Percentiles rank a stretch among this genome's conserved stretches.
phyloP scores from a whole-genome alignment of 2,888 invertebrate species.

The Pocota personata region DNA sequence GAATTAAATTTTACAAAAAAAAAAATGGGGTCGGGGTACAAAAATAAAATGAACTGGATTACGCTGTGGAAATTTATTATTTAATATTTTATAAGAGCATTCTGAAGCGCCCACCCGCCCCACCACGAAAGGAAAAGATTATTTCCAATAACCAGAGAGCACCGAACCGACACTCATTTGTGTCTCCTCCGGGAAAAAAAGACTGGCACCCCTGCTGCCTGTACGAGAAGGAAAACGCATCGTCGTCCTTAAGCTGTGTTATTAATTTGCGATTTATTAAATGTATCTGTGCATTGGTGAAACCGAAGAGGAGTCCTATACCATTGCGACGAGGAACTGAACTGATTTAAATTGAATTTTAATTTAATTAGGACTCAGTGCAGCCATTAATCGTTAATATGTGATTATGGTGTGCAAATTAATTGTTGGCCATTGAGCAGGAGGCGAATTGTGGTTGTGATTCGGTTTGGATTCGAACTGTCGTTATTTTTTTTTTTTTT shows the following conservation, averaged over 20 bases:
- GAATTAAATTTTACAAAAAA: conserved; percentile 41
- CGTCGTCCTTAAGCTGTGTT: conserved; percentile 64
- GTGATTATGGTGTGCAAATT: conserved; percentile 73
- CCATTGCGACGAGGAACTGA: conserved; percentile 26
- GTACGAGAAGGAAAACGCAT: neutral
- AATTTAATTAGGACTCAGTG: conserved; percentile 71
- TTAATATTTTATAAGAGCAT: conserved; percentile 59
- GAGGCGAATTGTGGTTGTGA: conserved; percentile 36
- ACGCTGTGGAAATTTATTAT: conserved; percentile 52
- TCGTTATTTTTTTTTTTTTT: neutral
- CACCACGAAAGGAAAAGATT: neutral
- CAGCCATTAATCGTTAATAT: conserved; percentile 72
- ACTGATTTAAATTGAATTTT: conserved; percentile 70
- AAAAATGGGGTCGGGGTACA: neutral
- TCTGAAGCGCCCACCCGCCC: neutral
- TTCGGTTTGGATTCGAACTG: conserved; percentile 14
- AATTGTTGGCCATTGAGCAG: conserved; percentile 70
- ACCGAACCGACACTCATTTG: neutral
- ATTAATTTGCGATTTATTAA: conserved; percentile 72
- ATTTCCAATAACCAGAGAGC: neutral
- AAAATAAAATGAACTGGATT: conserved; percentile 55
- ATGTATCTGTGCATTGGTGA: conserved; percentile 41
- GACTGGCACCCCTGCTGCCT: neutral
- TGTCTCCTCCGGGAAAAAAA: neutral
- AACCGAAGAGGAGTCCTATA: neutral